These are phyloP conservation scores for Batillaria attramentaria DNA, from an alignment of 1,140 invertebrate genomes.

Conservation along the genomic window DNA sequence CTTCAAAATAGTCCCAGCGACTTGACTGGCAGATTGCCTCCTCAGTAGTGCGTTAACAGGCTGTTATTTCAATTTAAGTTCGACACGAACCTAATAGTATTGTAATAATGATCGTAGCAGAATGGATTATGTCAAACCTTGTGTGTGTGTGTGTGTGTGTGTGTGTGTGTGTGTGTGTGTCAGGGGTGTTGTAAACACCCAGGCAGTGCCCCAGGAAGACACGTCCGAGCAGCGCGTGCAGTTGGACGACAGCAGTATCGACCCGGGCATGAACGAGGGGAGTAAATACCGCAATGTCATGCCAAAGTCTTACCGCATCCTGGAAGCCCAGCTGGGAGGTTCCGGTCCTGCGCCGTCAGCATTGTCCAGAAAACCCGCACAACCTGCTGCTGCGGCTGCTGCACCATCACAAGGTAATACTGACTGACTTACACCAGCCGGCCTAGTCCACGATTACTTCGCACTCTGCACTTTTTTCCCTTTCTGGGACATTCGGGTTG, in stretches of 20 bases:
- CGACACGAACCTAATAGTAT: no score
- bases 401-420: no score
- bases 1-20: no score
- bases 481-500: no score
- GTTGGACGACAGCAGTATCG: constrained; percentile 48
- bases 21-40: no score
- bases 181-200: constrained; percentile 39
- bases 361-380: constrained; percentile 16
- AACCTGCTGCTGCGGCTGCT: constrained; percentile 19
- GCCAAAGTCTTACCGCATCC: constrained; percentile 59
- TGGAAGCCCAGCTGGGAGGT: constrained; percentile 50
- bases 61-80: no score
- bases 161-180: neutral
- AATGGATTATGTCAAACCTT: no score
- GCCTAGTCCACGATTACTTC: no score
- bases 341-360: constrained; percentile 19
- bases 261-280: constrained; percentile 54
- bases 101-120: no score
- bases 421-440: no score
- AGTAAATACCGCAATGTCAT: constrained; percentile 52
- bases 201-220: constrained; percentile 28
- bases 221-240: constrained; percentile 34
- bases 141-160: neutral
- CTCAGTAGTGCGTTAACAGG: no score
- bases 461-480: no score